phyloP scores from a whole-genome alignment of 2,888 invertebrate species.

The Prosopocoilus inquinatus region DNA sequence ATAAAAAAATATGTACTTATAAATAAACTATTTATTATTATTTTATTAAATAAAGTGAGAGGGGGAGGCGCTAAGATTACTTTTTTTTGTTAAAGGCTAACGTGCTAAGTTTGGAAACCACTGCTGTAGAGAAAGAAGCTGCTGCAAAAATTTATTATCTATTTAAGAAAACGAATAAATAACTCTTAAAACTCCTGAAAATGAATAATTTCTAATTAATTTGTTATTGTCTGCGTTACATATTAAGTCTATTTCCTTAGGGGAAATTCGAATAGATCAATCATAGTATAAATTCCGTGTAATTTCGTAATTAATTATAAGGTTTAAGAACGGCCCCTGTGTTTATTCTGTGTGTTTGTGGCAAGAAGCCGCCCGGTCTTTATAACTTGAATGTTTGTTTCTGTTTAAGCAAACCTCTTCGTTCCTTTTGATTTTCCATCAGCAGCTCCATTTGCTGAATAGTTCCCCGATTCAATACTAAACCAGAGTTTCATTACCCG shows the following conservation, averaged over 20 bases:
- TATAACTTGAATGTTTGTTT: slow-evolving; percentile 50
- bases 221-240: slow-evolving; percentile 2
- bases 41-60: too few relatives aligned
- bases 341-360: slow-evolving; percentile 43
- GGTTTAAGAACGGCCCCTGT: slow-evolving; percentile 37
- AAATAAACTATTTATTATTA: too few relatives aligned
- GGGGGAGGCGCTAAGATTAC: too few relatives aligned
- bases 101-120: too few relatives aligned
- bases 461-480: slow-evolving; percentile 44
- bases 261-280: slow-evolving; percentile 30
- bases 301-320: slow-evolving; percentile 48
- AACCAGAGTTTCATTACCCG: slow-evolving; percentile 47
- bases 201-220: neutral
- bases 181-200: too few relatives aligned
- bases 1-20: too few relatives aligned
- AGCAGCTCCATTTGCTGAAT: slow-evolving; percentile 49
- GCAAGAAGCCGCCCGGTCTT: slow-evolving; percentile 41
- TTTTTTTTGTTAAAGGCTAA: too few relatives aligned
- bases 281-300: slow-evolving; percentile 44
- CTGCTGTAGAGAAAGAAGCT: too few relatives aligned
- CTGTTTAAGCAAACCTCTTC: slow-evolving; percentile 49
- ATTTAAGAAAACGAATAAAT: too few relatives aligned
- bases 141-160: too few relatives aligned
- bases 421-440: slow-evolving; percentile 51
- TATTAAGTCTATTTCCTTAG: slow-evolving; percentile 2